Percentiles rank a stretch among this genome's conserved stretches.
phyloP scores from a whole-genome alignment of 2,797 vertebrate genomes.

The Onychomys torridus region DNA sequence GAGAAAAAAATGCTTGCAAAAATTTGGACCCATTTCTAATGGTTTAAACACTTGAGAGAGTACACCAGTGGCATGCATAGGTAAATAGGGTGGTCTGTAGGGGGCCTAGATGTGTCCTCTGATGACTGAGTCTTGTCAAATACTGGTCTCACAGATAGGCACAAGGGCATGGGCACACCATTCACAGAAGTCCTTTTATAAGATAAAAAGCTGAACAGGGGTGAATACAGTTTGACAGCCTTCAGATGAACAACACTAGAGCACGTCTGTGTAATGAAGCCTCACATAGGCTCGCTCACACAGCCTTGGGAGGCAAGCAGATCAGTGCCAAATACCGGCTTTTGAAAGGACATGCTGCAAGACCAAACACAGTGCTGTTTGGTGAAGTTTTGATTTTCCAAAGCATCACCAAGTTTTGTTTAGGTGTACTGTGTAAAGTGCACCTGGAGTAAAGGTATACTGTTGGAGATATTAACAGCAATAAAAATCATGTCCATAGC shows the following conservation, averaged over 20 bases:
- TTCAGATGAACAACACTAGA: neutral
- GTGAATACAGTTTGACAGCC: neutral
- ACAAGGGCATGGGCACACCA: neutral
- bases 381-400: neutral
- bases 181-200: neutral
- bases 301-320: no score
- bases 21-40: neutral
- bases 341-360: neutral
- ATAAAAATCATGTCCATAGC: neutral
- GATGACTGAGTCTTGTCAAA: neutral
- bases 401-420: neutral
- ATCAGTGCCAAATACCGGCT: neutral
- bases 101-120: no score
- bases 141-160: neutral
- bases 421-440: neutral
- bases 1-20: neutral
- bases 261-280: neutral
- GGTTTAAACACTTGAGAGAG: neutral
- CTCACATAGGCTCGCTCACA: no score
- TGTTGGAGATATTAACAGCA: neutral
- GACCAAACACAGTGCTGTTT: neutral
- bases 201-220: neutral
- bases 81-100: neutral
- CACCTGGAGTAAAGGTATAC: neutral
- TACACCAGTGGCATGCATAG: no score